A percentile compares a stretch with the other conserved stretches of the same genome.
These are phyloP conservation scores for Mormyrops attenuatus DNA, from an alignment of 2,797 vertebrate genomes.

Conservation along the genomic window DNA sequence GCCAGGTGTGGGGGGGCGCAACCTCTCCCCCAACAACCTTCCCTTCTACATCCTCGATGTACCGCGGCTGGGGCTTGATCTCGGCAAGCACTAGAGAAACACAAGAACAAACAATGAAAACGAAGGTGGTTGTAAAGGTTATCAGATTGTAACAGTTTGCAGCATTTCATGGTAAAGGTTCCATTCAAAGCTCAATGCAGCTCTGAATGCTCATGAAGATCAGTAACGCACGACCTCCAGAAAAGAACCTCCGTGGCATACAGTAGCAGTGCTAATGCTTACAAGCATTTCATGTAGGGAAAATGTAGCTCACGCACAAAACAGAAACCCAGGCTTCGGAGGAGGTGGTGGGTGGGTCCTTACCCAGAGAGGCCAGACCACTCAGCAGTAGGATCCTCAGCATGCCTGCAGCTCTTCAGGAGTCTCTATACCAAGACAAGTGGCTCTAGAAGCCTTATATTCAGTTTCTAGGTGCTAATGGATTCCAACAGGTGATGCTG, in stretches of 20 bases:
- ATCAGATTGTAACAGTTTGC: background rate
- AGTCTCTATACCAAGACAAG: slow-evolving; percentile 20
- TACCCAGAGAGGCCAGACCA: slow-evolving; percentile 59
- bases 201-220: background rate
- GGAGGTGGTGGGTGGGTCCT: slow-evolving; percentile 25
- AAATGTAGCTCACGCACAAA: background rate
- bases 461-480: slow-evolving; percentile 5
- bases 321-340: background rate
- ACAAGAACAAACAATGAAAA: slow-evolving; percentile 3
- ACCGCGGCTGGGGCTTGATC: slow-evolving; percentile 54
- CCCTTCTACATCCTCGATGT: slow-evolving; percentile 48
- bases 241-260: background rate
- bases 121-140: background rate
- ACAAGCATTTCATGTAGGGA: background rate
- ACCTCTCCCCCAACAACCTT: slow-evolving; percentile 64
- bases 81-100: slow-evolving; percentile 54
- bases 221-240: background rate
- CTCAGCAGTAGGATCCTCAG: slow-evolving; percentile 60
- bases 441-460: slow-evolving; percentile 40
- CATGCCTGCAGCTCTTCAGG: slow-evolving; percentile 50
- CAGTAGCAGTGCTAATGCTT: background rate
- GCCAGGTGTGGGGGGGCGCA: slow-evolving; percentile 59
- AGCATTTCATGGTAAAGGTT: background rate
- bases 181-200: background rate
- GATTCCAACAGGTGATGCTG: background rate